Evolutionary conservation across 92 coral and sea anemone genomes (phyloP).

Genomic region (Pocillopora grandis): DNA sequence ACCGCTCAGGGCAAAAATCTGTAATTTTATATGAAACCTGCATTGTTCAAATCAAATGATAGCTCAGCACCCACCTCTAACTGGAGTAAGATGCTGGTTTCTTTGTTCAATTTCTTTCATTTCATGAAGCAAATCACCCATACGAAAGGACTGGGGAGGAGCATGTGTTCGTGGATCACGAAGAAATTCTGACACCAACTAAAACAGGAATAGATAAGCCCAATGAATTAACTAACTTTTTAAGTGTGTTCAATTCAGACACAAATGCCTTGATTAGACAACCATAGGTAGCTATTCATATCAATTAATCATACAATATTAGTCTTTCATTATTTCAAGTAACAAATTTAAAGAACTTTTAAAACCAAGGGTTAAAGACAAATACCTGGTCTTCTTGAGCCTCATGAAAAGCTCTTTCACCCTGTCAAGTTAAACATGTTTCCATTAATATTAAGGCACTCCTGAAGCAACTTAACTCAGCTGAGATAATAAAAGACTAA

Average conservation of each 20-base stretch:
- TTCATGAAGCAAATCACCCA: slow-evolving; percentile 88
- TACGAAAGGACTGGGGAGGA: slow-evolving; percentile 91
- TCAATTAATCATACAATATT: too few species aligned
- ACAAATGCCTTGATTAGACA: too few species aligned
- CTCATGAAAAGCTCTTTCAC: slow-evolving; percentile 73
- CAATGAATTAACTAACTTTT: background rate
- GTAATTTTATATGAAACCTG: too few species aligned
- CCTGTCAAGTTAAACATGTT: slow-evolving; percentile 43
- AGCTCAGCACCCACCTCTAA: slow-evolving; percentile 55
- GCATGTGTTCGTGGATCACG: slow-evolving; percentile 82
- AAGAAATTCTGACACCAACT: slow-evolving; percentile 87
- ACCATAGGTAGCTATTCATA: too few species aligned
- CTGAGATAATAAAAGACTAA: too few species aligned
- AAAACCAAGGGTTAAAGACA: background rate
- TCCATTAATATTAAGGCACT: background rate
- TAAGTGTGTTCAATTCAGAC: background rate
- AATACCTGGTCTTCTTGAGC: slow-evolving; percentile 81
- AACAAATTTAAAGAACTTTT: too few species aligned
- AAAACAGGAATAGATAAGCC: background rate
- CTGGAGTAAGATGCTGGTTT: slow-evolving; percentile 75
- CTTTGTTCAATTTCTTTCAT: slow-evolving; percentile 88
- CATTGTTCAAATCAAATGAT: background rate
- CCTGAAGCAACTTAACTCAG: too few species aligned
- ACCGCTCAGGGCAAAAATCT: too few species aligned
- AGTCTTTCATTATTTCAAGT: too few species aligned